Base-by-base conservation (phyloP, 37 sponge, comb jelly and placozoan genomes). In the Theonella swinhoei region DNA sequence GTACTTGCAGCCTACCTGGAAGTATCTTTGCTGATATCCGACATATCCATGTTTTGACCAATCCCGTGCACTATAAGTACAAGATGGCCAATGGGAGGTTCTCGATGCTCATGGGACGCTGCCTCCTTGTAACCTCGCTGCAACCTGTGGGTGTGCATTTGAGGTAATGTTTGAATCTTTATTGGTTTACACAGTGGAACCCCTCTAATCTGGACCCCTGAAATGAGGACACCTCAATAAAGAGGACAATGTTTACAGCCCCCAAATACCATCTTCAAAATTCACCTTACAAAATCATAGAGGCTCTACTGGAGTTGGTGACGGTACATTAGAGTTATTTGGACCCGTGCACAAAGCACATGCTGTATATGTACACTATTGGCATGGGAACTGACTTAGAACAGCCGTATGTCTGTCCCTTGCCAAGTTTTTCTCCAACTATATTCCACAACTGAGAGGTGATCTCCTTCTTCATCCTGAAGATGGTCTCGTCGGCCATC, bases 61-160 rank as follows among this genome's bases (percentile, higher is more conserved):
- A 96, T 94, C 9, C 97, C 97, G 62, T 96, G 97, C 3, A 94
- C 33, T 5, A 85, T 83, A 68, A 96, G 88, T 59, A 96, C 92
- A 30, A 96, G 28, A 62, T 96, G 97, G 39, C 81, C 82, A 61
- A 93, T 85, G 26, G 94, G 91, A 35, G 95, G 92, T 0, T 31
- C 28, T 0, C 63, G 64, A 60, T 91, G 92, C 30, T 81, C 79
- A 1, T 24, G 25, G 14, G 41, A 33, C 3, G 92, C 85, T 3
- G 59, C 64, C 0, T 92, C 92, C 79, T 86, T 85, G 80, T 91
- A 96, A 23, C 97, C 97, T 32, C 97, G 88, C 77, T 35, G 42
- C 58, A 80, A 64, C 19, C 43, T 32, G 29, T 47, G 41, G 39
- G n/a, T n/a, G n/a, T n/a, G n/a, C n/a, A n/a, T n/a, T n/a, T n/a